Base-by-base conservation (phyloP, 1,140 invertebrate species). In the Caenorhabditis tropicalis region DNA sequence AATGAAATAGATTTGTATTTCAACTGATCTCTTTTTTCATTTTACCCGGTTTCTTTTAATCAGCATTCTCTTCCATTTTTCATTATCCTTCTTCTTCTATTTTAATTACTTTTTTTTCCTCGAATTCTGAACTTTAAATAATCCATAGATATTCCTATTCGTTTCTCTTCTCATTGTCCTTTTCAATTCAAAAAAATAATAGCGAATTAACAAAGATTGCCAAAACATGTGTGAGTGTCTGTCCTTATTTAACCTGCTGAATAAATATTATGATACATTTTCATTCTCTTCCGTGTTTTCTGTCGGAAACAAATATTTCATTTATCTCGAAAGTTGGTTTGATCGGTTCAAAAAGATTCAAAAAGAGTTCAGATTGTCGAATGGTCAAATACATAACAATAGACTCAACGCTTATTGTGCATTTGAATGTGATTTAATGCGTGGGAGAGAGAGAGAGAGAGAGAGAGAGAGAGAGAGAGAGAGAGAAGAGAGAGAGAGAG, bases 221-320 rank as follows among this genome's bases (percentile, higher is more conserved):
- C 58, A 65, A 65, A 65, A 65, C 29, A 65, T 65, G 58, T 65
- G 58, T 65, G 58, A 33, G 58, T 65, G 29, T 36, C 65, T 39
- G 12, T 39, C 36, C 7, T 21, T 12, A 12, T 21, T 31, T n/a
- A 36, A 0, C 36, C 24, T 29, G 65, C 65, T 74, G 65, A 74
- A 74, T 74, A 74, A 74, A 74, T 43, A 43, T 74, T 46, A 74
- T 43, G 36, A 43, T 43, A 74, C 36, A 16, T 65, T 36, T 39
- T n/a, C 16, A 3, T 33, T 33, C 15, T 65, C 33, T 36, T 65
- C 7, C 5, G 31, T 65, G n/a, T 65, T 36, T 4, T 12, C 4
- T 36, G 5, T 12, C 1, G 29, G 21, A 56, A 27, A 29, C 58
- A 65, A 65, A 39, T 36, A 51, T 5, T n/a, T 2, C 15, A n/a